A percentile compares a stretch with the other conserved stretches of the same genome.
Evolutionary conservation across 2,113 vertebrate genomes (phyloP).

Genomic region (Rhizomys pruinosus): DNA sequence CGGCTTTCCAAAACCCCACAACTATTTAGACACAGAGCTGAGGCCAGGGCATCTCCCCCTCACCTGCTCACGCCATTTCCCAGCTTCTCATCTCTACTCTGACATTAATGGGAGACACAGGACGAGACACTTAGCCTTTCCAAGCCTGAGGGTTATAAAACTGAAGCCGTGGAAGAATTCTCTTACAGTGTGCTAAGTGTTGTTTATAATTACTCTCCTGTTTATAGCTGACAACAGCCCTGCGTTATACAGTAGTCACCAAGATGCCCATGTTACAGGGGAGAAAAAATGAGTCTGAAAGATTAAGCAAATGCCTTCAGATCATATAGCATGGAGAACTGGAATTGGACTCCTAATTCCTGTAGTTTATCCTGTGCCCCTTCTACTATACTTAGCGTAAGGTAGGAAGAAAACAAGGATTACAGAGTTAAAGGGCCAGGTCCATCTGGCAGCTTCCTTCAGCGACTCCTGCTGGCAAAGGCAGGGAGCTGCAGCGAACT

Average conservation of each 20-base stretch:
- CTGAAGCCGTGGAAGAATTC: background rate
- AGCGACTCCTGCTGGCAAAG: background rate
- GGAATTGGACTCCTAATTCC: slow-evolving; percentile 21
- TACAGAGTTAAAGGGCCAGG: background rate
- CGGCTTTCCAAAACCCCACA: background rate
- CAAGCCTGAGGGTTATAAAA: background rate
- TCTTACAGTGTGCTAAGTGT: slow-evolving; percentile 9
- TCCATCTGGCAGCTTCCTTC: background rate
- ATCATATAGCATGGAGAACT: background rate
- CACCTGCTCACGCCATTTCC: background rate
- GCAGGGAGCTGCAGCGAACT: background rate
- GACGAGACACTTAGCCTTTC: background rate
- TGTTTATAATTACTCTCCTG: slow-evolving; percentile 1
- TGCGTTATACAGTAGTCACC: background rate
- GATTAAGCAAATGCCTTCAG: slow-evolving; percentile 10
- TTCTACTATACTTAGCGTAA: background rate
- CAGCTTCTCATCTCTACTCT: background rate
- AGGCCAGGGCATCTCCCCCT: background rate
- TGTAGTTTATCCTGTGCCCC: background rate
- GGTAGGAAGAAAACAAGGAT: background rate
- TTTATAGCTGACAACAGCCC: slow-evolving; percentile 35
- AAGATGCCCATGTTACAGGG: background rate
- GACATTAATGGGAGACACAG: background rate
- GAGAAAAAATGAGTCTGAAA: slow-evolving; percentile 13
- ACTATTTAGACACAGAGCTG: background rate